These are phyloP conservation scores for Drosophila lacteicornis DNA, from an alignment of 1,140 invertebrate species.

Conservation along the genomic window DNA sequence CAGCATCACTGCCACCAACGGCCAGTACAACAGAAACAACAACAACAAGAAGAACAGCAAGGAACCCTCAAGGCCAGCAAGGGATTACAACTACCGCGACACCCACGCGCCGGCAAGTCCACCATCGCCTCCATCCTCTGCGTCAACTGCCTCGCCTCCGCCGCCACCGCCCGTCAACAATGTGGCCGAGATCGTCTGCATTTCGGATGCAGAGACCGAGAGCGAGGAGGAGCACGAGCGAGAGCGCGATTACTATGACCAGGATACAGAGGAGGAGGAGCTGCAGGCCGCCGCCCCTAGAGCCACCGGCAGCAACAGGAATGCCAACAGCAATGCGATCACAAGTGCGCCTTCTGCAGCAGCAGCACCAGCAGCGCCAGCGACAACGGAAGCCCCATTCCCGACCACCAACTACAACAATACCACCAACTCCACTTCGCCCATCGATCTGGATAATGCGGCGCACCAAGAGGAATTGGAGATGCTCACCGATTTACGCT, in stretches of 20 bases:
- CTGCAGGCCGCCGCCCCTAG: conserved; percentile 13
- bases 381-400: conserved; percentile 18
- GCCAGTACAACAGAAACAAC: conserved; percentile 49
- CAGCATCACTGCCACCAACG: conserved; percentile 57
- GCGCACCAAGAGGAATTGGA: conserved; percentile 68
- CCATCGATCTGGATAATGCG: conserved; percentile 66
- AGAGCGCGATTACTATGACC: conserved; percentile 58
- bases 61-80: conserved; percentile 21
- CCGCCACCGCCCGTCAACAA: conserved; percentile 35
- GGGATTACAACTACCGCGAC: conserved; percentile 60
- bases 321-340: conserved; percentile 13
- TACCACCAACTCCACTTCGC: conserved; percentile 61
- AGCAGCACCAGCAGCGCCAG: conserved; percentile 41
- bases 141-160: conserved; percentile 53
- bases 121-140: conserved; percentile 15
- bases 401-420: conserved; percentile 43
- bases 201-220: conserved; percentile 51
- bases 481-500: conserved; percentile 65
- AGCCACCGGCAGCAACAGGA: not conserved
- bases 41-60: conserved; percentile 44
- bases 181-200: conserved; percentile 36
- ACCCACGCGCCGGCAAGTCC: conserved; percentile 61
- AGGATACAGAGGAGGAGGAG: conserved; percentile 64
- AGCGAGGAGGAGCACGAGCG: conserved; percentile 23
- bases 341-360: conserved; percentile 9